Percentiles rank a stretch among this genome's conserved stretches.
Conservation (phyloP, 2,797 vertebrate species). For the Nasua narica region DNA sequence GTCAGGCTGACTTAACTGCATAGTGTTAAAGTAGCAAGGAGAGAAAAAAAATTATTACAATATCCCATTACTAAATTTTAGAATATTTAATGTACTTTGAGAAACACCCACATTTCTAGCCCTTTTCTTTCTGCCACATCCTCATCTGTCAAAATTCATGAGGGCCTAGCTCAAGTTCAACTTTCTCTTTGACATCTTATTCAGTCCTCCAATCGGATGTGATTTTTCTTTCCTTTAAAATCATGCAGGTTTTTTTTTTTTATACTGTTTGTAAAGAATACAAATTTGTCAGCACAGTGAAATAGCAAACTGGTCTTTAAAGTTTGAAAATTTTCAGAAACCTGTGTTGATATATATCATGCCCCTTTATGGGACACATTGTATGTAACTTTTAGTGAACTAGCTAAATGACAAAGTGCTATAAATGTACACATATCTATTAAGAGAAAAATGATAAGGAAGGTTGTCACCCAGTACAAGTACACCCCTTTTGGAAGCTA, state of each 20-base stretch:
- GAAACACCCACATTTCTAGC: not conserved
- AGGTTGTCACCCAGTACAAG: conserved; percentile 1
- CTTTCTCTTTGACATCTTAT: not conserved
- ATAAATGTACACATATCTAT: not conserved
- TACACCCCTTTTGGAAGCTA: not conserved
- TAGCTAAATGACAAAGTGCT: conserved; percentile 20
- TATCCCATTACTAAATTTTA: not conserved
- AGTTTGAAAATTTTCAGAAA: conserved; percentile 32
- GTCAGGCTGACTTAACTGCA: not conserved
- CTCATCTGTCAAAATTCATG: not conserved
- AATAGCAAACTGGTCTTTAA: conserved; percentile 20
- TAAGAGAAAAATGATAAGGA: conserved; percentile 54
- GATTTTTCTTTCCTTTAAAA: conserved; percentile 7
- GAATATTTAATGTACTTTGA: not conserved
- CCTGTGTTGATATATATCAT: conserved; percentile 25
- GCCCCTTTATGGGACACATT: not conserved
- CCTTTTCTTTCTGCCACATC: not conserved
- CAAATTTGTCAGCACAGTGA: conserved; percentile 16
- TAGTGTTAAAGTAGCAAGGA: not conserved
- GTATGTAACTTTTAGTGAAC: not conserved
- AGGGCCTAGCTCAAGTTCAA: not conserved
- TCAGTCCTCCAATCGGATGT: not conserved
- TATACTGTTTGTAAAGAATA: conserved; percentile 21
- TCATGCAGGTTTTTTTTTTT: conserved; percentile 31
- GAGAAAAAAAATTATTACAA: not conserved